Percentiles rank a stretch among this genome's conserved stretches.
phyloP scores from a whole-genome alignment of 2,888 invertebrate genomes.

The Scaeva pyrastri region DNA sequence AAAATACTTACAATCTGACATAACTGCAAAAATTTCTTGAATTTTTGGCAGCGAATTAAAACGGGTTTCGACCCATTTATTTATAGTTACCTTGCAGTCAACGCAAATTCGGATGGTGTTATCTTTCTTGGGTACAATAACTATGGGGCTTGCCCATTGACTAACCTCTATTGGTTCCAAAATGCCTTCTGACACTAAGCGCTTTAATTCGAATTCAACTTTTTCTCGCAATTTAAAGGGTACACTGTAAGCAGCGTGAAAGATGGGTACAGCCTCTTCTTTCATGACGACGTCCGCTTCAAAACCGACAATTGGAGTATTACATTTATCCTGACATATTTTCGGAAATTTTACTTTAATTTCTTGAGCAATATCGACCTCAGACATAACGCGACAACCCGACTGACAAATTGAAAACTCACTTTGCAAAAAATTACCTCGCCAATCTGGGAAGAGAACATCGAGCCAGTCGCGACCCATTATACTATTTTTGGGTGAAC shows the following conservation, averaged over 20 bases:
- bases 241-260: not conserved
- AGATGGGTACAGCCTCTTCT: conserved; percentile 1
- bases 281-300: not conserved
- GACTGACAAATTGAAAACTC: not conserved
- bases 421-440: conserved; percentile 1
- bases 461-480: conserved; percentile 6
- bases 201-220: not conserved
- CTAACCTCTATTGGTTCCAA: not conserved
- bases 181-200: conserved; percentile 3
- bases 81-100: conserved; percentile 9
- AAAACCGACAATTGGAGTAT: not conserved
- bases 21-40: conserved; percentile 17
- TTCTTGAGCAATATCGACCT: not conserved
- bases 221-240: not conserved
- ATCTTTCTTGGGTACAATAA: too few species aligned
- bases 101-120: too few species aligned
- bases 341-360: not conserved
- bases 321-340: not conserved
- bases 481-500: conserved; percentile 5
- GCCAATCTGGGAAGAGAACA: too few species aligned
- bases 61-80: conserved; percentile 10
- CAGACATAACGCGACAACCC: not conserved
- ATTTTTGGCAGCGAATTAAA: not conserved
- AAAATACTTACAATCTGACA: not conserved
- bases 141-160: conserved; percentile 62